Evolutionary conservation across 1,140 invertebrate species (phyloP).

Genomic region (Drosophila eugracilis): DNA sequence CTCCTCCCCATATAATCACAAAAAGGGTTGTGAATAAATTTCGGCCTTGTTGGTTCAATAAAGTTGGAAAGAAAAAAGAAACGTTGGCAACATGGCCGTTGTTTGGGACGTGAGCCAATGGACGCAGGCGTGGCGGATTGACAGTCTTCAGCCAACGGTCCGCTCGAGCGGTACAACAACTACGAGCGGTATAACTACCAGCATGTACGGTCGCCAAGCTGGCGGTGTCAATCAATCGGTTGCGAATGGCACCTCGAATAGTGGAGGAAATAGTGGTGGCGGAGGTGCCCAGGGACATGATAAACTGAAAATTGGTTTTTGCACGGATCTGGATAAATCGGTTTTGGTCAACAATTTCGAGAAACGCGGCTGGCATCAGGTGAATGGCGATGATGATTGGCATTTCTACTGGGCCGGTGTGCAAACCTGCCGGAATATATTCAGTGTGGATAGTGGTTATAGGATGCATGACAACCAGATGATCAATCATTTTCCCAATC

Average conservation of each 20-base stretch:
- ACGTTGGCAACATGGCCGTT: conserved; percentile 45
- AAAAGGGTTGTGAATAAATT: conserved; percentile 42
- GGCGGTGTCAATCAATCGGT: conserved; percentile 20
- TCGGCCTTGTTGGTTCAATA: conserved; percentile 74
- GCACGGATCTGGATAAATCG: conserved; percentile 97
- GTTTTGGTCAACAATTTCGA: conserved; percentile 97
- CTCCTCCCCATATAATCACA: conserved; percentile 1
- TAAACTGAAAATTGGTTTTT: conserved; percentile 90
- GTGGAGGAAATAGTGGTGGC: conserved; percentile 6
- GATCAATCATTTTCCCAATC: conserved; percentile 97
- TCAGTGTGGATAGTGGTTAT: conserved; percentile 96
- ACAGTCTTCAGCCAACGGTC: conserved; percentile 54
- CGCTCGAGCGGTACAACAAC: conserved; percentile 35
- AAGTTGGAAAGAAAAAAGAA: too few species aligned
- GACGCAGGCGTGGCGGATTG: conserved; percentile 48
- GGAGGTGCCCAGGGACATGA: conserved; percentile 66
- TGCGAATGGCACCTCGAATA: conserved; percentile 9
- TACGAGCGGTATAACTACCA: not conserved
- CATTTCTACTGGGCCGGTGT: conserved; percentile 98
- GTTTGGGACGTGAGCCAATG: conserved; percentile 35
- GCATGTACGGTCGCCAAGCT: conserved; percentile 71
- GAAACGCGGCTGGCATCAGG: conserved; percentile 95
- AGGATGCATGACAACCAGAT: conserved; percentile 96
- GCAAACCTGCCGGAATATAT: conserved; percentile 94
- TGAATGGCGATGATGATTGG: conserved; percentile 97